Evolutionary conservation across 2,888 invertebrate genomes (phyloP).

Genomic region (Atrina japonica): DNA sequence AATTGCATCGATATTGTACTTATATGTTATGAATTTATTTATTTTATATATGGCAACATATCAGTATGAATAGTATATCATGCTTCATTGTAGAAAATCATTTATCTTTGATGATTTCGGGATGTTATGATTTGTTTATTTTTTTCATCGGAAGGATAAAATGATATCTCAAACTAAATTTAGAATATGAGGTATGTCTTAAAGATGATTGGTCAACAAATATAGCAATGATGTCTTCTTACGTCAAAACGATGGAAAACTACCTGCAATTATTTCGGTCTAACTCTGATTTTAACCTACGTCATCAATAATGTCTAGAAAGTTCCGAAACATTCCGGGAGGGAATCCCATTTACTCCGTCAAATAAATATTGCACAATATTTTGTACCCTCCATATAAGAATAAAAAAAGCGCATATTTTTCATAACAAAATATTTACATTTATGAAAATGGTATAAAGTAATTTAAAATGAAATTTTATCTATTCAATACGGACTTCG

Average conservation of each 20-base stretch:
- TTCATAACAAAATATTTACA: too few species aligned
- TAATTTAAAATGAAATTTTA: too few species aligned
- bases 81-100: too few species aligned
- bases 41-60: too few species aligned
- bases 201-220: slow-evolving; percentile 2
- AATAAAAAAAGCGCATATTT: too few species aligned
- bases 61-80: too few species aligned
- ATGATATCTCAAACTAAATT: slow-evolving; percentile 32
- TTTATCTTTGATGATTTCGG: too few species aligned
- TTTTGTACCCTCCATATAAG: not conserved
- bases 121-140: too few species aligned
- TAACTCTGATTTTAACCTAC: too few species aligned
- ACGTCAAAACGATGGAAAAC: slow-evolving; percentile 6
- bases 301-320: not conserved
- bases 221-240: slow-evolving; percentile 11
- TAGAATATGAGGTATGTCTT: slow-evolving; percentile 53
- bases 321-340: not conserved
- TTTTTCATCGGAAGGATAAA: not conserved
- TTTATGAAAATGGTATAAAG: not conserved
- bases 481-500: too few species aligned
- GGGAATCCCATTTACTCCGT: slow-evolving; percentile 13
- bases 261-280: not conserved
- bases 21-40: too few species aligned
- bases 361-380: slow-evolving; percentile 2
- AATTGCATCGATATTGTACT: too few species aligned